Evolutionary conservation across 1,140 invertebrate genomes (phyloP).

Genomic region (Venturia canescens): DNA sequence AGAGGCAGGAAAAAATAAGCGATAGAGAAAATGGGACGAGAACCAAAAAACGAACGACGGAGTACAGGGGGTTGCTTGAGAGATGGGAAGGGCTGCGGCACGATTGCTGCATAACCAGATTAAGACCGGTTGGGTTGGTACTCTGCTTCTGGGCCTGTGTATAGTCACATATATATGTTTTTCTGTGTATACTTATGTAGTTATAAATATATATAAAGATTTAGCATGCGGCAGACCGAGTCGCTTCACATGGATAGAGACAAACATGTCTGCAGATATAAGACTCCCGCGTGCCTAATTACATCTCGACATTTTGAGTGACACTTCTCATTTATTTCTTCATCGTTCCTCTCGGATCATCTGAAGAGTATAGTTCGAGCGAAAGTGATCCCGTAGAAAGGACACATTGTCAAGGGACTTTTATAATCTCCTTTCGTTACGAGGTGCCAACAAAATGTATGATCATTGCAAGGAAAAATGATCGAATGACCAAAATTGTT

Average conservation of each 20-base stretch:
- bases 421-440: neutral
- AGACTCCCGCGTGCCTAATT: slow-evolving; percentile 59
- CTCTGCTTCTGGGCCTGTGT: slow-evolving; percentile 20
- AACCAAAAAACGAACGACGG: slow-evolving; percentile 33
- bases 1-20: slow-evolving; percentile 41
- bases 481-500: too few species aligned
- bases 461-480: too few species aligned
- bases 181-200: slow-evolving; percentile 13
- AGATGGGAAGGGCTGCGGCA: slow-evolving; percentile 27
- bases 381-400: neutral
- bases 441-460: too few species aligned
- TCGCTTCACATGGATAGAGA: slow-evolving; percentile 13
- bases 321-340: slow-evolving; percentile 70
- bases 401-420: neutral
- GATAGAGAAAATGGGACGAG: slow-evolving; percentile 25
- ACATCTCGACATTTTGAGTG: slow-evolving; percentile 67
- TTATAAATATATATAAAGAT: slow-evolving; percentile 20
- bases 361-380: slow-evolving; percentile 18
- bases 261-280: slow-evolving; percentile 52
- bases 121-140: slow-evolving; percentile 58
- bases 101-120: slow-evolving; percentile 63
- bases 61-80: slow-evolving; percentile 8
- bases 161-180: slow-evolving; percentile 11
- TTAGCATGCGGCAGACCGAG: neutral
- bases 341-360: slow-evolving; percentile 52